Percentiles rank a stretch among this genome's conserved stretches.
These are phyloP conservation scores for Kuschelorhynchus macadamiae DNA, from an alignment of 2,888 invertebrate genomes.

Conservation along the genomic window DNA sequence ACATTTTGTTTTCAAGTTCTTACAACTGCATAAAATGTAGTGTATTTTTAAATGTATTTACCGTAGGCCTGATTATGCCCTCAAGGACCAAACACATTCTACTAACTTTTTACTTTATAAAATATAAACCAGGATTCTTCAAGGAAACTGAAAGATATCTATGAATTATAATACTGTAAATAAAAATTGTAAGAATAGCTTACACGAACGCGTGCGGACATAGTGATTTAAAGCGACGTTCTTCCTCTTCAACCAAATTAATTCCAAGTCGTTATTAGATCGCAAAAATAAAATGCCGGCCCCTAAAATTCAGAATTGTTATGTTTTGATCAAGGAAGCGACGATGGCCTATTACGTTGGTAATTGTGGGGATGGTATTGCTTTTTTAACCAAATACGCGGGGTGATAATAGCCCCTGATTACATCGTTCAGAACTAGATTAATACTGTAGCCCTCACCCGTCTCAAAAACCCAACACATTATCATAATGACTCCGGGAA, in stretches of 20 bases:
- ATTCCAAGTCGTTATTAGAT: constrained; percentile 30
- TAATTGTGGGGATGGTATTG: constrained; percentile 69
- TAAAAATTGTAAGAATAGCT: too few relatives aligned
- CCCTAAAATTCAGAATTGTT: constrained; percentile 64
- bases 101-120: too few relatives aligned
- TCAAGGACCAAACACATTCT: too few relatives aligned
- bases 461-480: constrained; percentile 42
- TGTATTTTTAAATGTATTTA: too few relatives aligned
- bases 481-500: constrained; percentile 44
- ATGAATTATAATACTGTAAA: too few relatives aligned
- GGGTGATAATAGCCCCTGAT: constrained; percentile 68
- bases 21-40: too few relatives aligned
- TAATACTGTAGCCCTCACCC: constrained; percentile 60
- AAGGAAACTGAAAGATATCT: too few relatives aligned
- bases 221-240: not conserved
- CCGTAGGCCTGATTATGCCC: too few relatives aligned
- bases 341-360: constrained; percentile 65
- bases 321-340: constrained; percentile 68
- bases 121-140: too few relatives aligned
- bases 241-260: constrained; percentile 21
- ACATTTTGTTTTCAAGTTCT: too few relatives aligned
- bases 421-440: constrained; percentile 65
- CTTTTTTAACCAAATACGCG: constrained; percentile 70
- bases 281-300: constrained; percentile 46
- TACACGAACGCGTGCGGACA: too few relatives aligned